phyloP scores from a whole-genome alignment of 2,113 vertebrate species.

The Poicephalus meyeri region DNA sequence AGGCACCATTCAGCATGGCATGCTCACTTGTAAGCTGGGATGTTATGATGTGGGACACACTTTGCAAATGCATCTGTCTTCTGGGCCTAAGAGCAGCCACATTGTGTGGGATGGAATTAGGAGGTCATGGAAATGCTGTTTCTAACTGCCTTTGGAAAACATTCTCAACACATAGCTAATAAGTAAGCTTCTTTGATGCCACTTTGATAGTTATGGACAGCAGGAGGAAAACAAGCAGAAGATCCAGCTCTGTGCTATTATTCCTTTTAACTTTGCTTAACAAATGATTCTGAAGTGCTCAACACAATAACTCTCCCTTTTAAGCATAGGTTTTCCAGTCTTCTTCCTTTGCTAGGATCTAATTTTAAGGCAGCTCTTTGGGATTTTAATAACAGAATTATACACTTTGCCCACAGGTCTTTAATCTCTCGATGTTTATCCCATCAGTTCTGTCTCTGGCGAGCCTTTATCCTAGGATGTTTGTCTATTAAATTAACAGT shows the following conservation, averaged over 20 bases:
- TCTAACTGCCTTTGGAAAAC: constrained; percentile 42
- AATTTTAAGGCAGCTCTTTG: constrained; percentile 62
- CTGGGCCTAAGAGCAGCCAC: constrained; percentile 21
- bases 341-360: constrained; percentile 42
- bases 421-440: constrained; percentile 74
- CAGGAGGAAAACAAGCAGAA: constrained; percentile 51
- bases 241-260: constrained; percentile 17
- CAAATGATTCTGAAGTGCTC: constrained; percentile 59
- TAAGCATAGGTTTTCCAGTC: constrained; percentile 52
- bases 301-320: constrained; percentile 51
- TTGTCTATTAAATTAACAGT: constrained; percentile 81
- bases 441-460: constrained; percentile 68
- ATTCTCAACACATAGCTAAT: constrained; percentile 48
- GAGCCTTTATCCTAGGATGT: constrained; percentile 73
- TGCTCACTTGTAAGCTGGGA: neutral
- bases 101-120: constrained; percentile 28
- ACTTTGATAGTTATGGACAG: constrained; percentile 57
- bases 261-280: constrained; percentile 59
- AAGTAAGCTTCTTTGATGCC: constrained; percentile 58
- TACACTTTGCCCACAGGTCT: constrained; percentile 64
- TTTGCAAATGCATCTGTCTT: constrained; percentile 39
- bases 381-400: constrained; percentile 72
- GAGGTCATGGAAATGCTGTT: constrained; percentile 46
- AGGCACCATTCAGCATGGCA: neutral
- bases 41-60: neutral